These are phyloP conservation scores for Prionailurus bengalensis DNA, from an alignment of 2,113 vertebrate species.

Conservation along the genomic window DNA sequence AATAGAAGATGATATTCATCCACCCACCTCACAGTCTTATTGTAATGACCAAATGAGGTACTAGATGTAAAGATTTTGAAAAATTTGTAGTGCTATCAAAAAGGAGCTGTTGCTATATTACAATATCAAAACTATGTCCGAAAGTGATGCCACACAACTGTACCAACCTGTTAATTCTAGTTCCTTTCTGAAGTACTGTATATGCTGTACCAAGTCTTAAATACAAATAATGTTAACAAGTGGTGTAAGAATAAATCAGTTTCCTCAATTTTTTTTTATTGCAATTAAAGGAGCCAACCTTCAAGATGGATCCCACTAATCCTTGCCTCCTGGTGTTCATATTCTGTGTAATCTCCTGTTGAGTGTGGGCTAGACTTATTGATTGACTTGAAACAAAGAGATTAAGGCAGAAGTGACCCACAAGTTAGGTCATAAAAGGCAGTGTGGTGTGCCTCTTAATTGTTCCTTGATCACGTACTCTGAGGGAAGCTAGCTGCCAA, in stretches of 20 bases:
- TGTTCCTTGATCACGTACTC: neutral
- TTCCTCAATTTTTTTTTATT: neutral
- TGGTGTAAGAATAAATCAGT: neutral
- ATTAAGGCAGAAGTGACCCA: neutral
- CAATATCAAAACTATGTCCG: conserved; percentile 4
- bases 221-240: neutral
- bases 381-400: neutral
- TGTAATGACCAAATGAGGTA: neutral
- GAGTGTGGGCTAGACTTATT: neutral
- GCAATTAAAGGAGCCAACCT: neutral
- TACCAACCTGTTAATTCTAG: neutral
- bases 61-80: neutral
- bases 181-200: neutral
- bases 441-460: neutral
- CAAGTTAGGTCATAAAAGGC: neutral
- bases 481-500: neutral
- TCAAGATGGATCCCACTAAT: neutral
- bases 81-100: neutral
- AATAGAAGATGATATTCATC: neutral
- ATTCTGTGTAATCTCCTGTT: neutral
- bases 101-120: neutral
- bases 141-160: neutral
- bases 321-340: neutral
- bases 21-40: neutral
- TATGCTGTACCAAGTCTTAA: neutral